Percentiles rank a stretch among this genome's conserved stretches.
Evolutionary conservation across 2,888 invertebrate species (phyloP).

Genomic region (Drosophila melanocephala): DNA sequence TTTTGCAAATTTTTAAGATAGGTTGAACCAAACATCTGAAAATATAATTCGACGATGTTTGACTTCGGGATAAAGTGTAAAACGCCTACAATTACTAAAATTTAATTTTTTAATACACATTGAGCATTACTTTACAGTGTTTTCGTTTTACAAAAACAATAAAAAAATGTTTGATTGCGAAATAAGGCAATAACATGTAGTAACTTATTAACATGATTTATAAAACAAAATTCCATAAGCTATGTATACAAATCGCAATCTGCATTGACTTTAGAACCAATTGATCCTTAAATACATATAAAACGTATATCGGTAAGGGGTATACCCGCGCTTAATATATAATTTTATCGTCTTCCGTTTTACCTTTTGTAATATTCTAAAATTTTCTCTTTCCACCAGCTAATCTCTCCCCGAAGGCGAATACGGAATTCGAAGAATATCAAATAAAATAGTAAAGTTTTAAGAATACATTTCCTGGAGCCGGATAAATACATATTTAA

Average conservation of each 20-base stretch:
- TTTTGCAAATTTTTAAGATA: not conserved
- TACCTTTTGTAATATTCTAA: not conserved
- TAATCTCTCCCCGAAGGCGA: not conserved
- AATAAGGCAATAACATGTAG: not conserved
- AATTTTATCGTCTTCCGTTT: not conserved
- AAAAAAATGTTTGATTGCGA: not conserved
- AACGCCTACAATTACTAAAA: not conserved
- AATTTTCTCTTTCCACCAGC: not conserved
- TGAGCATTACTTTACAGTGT: not conserved
- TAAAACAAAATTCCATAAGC: not conserved
- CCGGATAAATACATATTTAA: fast-evolving
- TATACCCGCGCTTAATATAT: not conserved
- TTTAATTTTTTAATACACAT: not conserved
- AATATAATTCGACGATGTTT: not conserved
- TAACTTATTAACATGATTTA: not conserved
- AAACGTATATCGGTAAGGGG: not conserved
- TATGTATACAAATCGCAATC: no score
- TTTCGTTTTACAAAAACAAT: not conserved
- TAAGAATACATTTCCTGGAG: not conserved
- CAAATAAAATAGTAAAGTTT: not conserved
- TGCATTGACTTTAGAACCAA: not conserved
- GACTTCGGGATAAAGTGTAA: not conserved
- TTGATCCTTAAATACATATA: not conserved
- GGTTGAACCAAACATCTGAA: not conserved
- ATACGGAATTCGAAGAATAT: not conserved